phyloP scores from a whole-genome alignment of 92 coral and sea anemone species.

The Scolanthus callimorphus region DNA sequence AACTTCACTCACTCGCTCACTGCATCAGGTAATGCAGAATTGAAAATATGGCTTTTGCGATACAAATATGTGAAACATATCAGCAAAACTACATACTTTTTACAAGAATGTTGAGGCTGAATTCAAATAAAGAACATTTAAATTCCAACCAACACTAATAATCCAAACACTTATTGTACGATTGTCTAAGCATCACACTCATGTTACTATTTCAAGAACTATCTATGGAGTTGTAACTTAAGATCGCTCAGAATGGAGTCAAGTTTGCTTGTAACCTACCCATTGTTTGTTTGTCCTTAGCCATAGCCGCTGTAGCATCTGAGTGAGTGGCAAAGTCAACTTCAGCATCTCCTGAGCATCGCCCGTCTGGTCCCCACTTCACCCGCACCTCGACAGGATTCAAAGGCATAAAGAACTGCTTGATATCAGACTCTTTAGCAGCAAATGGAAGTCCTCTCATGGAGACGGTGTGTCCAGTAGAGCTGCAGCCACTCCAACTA shows the following conservation, averaged over 20 bases:
- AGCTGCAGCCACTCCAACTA: constrained; percentile 57
- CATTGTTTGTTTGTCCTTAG: constrained; percentile 87
- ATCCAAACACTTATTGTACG: too few relatives aligned
- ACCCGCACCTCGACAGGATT: constrained; percentile 87
- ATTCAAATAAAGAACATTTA: too few relatives aligned
- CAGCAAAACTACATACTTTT: too few relatives aligned
- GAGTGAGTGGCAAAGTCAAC: constrained; percentile 93
- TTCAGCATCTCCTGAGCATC: constrained; percentile 88
- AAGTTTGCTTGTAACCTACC: constrained; percentile 76
- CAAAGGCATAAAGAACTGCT: constrained; percentile 95
- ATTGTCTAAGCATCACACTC: not conserved
- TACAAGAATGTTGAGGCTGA: too few relatives aligned
- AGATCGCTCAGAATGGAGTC: too few relatives aligned
- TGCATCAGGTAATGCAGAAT: too few relatives aligned
- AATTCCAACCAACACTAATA: too few relatives aligned
- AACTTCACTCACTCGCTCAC: too few relatives aligned
- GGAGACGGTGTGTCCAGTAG: constrained; percentile 91
- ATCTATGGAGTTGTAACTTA: too few relatives aligned
- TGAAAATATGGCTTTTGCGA: too few relatives aligned
- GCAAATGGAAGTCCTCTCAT: constrained; percentile 97
- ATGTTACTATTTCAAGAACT: too few relatives aligned
- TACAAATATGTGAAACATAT: too few relatives aligned
- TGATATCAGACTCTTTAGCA: constrained; percentile 85
- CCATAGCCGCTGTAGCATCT: constrained; percentile 96
- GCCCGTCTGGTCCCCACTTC: constrained; percentile 67